phyloP scores from a whole-genome alignment of 2,888 invertebrate genomes.

The Xestia ashworthii region DNA sequence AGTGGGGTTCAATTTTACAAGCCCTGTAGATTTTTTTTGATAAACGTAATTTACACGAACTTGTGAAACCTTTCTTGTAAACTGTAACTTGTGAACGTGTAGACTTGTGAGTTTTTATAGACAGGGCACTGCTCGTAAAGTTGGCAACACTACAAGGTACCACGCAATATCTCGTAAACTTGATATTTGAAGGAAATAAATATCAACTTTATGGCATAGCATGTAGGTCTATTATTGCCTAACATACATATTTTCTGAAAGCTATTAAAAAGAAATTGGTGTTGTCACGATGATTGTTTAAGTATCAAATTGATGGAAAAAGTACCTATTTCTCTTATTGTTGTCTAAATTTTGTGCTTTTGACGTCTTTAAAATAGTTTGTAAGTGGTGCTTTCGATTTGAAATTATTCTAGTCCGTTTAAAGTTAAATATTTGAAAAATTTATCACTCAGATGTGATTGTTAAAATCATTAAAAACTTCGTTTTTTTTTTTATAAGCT shows the following conservation, averaged over 20 bases:
- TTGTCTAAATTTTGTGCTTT: neutral
- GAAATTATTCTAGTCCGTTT: slow-evolving; percentile 70
- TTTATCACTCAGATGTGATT: neutral
- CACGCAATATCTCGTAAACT: neutral
- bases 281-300: neutral
- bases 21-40: too few relatives aligned
- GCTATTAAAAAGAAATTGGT: neutral
- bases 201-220: neutral
- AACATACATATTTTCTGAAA: neutral
- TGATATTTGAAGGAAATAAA: neutral
- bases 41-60: too few relatives aligned
- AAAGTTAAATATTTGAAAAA: neutral
- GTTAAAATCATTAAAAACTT: neutral
- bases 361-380: slow-evolving; percentile 43
- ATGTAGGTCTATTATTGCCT: neutral
- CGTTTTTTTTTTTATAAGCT: neutral
- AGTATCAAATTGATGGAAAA: neutral
- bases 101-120: too few relatives aligned
- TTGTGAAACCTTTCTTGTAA: too few relatives aligned
- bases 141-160: slow-evolving; percentile 3
- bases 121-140: neutral
- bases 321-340: neutral
- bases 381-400: slow-evolving; percentile 49
- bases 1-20: too few relatives aligned
- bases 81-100: too few relatives aligned